Base-by-base conservation (phyloP, 2,888 invertebrate genomes). In the Aelia acuminata region DNA sequence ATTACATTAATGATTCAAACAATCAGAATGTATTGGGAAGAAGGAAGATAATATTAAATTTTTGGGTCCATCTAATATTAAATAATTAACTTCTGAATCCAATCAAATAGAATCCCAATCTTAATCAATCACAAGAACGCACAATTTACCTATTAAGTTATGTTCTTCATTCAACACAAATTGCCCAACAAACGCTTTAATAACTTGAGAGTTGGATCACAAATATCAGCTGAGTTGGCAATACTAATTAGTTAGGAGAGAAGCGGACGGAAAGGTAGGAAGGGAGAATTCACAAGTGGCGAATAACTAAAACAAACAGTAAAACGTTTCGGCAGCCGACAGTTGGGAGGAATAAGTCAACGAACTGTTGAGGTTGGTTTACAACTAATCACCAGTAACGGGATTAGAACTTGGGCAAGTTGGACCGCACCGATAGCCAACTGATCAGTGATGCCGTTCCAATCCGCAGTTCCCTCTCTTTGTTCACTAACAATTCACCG, bases 331-430 rank as follows among this genome's bases (percentile, higher is more conserved):
- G 43, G 43, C 43, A n/a, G 43, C 80, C 43, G 80, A 80, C 80
- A 43, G 43, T 43, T n/a, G 80, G 43, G 13, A 80, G 43, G 43
- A n/a, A 39, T 80, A 80, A 47, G 80, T 70, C 35, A 70, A 35
- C 63, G 18, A 20, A n/a, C 43, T 43, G 80, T 80, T 80, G 43
- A 80, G 80, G 43, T 80, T 80, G 22, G 80, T 70, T 70, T 70
- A 39, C 80, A 80, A 47, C 80, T 80, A 80, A 80, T 80, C 80
- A 80, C 80, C n/a, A 15, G n/a, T 80, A 80, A 80, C 43, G 80
- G 43, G 43, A 80, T 80, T 80, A 39, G 80, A 43, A 80, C 43
- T 80, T 80, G 80, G 11, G 80, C 80, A 80, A 80, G n/a, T 80
- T 70, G 63, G 63, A 70, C 63, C 63, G 63, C 63, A 70, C 1